Evolutionary conservation across 2,888 invertebrate species (phyloP).

Genomic region (Ellobium chinense): DNA sequence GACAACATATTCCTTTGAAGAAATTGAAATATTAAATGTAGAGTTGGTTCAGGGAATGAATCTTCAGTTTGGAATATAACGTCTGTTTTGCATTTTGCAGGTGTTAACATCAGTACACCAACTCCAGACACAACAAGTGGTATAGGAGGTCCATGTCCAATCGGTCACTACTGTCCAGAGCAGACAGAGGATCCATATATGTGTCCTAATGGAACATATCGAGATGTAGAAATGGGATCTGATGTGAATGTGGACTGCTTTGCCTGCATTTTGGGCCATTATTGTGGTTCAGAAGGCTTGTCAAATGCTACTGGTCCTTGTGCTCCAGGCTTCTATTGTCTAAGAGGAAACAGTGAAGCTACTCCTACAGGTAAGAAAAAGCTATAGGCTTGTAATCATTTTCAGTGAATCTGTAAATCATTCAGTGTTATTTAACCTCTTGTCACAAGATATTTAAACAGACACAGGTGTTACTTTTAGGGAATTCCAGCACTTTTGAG

Average conservation of each 20-base stretch:
- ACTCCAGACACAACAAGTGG: slow-evolving; percentile 69
- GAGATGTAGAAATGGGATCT: slow-evolving; percentile 61
- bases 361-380: slow-evolving; percentile 70
- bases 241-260: slow-evolving; percentile 62
- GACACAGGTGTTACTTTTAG: too few relatives aligned
- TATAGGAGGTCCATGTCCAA: slow-evolving; percentile 74
- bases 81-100: slow-evolving; percentile 52
- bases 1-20: too few relatives aligned
- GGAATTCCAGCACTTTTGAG: too few relatives aligned
- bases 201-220: slow-evolving; percentile 73
- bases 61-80: too few relatives aligned
- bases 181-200: slow-evolving; percentile 73
- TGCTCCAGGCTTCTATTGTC: slow-evolving; percentile 73
- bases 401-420: too few relatives aligned
- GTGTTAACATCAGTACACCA: slow-evolving; percentile 71
- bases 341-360: slow-evolving; percentile 68
- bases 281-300: slow-evolving; percentile 71
- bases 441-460: too few relatives aligned
- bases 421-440: too few relatives aligned
- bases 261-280: slow-evolving; percentile 70
- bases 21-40: too few relatives aligned
- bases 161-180: slow-evolving; percentile 72
- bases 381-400: too few relatives aligned
- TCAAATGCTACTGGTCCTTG: slow-evolving; percentile 70
- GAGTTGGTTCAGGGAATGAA: too few relatives aligned